These are phyloP conservation scores for Peromyscus attwateri DNA, from an alignment of 2,797 vertebrate genomes.

Conservation along the genomic window DNA sequence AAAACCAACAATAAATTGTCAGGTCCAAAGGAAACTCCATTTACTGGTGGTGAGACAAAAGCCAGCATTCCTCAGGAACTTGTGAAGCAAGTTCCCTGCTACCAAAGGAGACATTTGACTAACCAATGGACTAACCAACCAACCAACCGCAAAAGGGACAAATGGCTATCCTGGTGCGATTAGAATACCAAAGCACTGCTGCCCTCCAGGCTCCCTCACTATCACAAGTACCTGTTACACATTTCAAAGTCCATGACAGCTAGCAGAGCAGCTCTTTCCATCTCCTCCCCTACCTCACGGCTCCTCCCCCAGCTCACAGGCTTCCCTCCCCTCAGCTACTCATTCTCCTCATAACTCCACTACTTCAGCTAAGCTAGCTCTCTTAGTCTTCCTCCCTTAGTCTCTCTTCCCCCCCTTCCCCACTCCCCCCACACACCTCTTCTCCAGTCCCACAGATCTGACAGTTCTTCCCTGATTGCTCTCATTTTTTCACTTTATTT, in stretches of 20 bases:
- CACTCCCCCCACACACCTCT: too few relatives aligned
- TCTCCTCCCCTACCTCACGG: background rate
- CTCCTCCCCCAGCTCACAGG: background rate
- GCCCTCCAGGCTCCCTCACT: background rate
- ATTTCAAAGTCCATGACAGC: background rate
- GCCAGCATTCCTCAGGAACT: background rate
- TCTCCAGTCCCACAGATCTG: background rate
- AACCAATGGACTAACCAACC: background rate
- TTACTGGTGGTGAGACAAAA: background rate
- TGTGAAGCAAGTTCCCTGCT: background rate
- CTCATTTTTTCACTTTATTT: background rate
- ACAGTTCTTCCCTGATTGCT: background rate
- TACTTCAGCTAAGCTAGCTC: too few relatives aligned
- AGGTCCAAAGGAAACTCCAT: background rate
- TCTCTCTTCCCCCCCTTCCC: too few relatives aligned
- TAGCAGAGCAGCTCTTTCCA: background rate
- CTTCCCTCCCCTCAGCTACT: background rate
- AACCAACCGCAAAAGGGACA: background rate
- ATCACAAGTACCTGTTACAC: background rate
- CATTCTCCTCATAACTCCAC: background rate
- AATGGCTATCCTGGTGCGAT: background rate
- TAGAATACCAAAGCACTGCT: background rate
- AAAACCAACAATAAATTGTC: background rate
- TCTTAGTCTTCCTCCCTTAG: too few relatives aligned
- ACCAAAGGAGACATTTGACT: background rate